A percentile compares a stretch with the other conserved stretches of the same genome.
Conservation (phyloP, 2,797 vertebrate species). For the Anableps anableps region DNA sequence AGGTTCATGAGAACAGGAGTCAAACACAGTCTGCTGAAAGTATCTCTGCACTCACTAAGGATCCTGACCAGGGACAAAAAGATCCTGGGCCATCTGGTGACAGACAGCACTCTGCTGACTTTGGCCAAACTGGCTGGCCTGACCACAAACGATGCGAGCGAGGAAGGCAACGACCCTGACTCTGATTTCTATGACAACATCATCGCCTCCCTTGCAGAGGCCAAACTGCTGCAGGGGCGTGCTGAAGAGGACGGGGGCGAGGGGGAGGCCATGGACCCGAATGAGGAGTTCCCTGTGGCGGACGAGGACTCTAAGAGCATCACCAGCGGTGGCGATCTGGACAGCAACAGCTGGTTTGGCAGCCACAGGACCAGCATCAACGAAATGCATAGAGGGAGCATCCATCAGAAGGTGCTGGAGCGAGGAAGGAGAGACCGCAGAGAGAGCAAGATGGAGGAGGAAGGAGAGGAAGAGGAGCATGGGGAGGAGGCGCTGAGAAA, state of each 20-base stretch:
- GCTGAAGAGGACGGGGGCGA: conserved; percentile 31
- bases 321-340: conserved; percentile 49
- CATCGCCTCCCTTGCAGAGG: conserved; percentile 60
- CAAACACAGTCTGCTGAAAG: conserved; percentile 68
- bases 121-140: conserved; percentile 76
- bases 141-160: conserved; percentile 28
- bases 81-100: conserved; percentile 78
- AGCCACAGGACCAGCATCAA: conserved; percentile 62
- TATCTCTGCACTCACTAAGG: conserved; percentile 75
- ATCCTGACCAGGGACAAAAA: conserved; percentile 84
- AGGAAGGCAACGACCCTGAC: conserved; percentile 51
- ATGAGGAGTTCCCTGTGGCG: not conserved
- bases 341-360: conserved; percentile 48
- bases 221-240: conserved; percentile 44
- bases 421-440: conserved; percentile 71
- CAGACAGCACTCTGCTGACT: conserved; percentile 70
- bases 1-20: conserved; percentile 71
- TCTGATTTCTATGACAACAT: conserved; percentile 70
- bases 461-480: conserved; percentile 61
- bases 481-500: conserved; percentile 76
- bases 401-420: conserved; percentile 61
- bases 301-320: conserved; percentile 54
- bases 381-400: conserved; percentile 45
- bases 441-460: conserved; percentile 67
- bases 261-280: conserved; percentile 3